phyloP scores from a whole-genome alignment of 2,888 invertebrate genomes.

The Drosophila ochracea region DNA sequence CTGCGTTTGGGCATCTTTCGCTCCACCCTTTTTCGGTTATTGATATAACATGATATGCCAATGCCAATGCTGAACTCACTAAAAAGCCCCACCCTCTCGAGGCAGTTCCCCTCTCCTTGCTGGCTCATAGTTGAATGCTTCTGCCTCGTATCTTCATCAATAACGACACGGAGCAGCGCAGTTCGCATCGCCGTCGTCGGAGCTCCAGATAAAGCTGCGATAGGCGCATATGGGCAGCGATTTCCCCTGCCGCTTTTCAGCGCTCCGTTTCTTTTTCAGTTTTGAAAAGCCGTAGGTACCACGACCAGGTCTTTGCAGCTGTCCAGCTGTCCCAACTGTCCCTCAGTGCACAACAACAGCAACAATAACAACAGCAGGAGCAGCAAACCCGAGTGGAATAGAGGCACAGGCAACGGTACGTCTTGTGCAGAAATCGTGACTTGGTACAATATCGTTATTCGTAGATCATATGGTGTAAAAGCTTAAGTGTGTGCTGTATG shows the following conservation, averaged over 20 bases:
- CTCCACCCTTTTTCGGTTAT: conserved; percentile 85
- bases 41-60: conserved; percentile 84
- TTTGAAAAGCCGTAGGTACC: conserved; percentile 41
- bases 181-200: conserved; percentile 53
- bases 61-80: conserved; percentile 32
- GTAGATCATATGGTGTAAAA: conserved; percentile 82
- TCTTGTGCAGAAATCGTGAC: conserved; percentile 84
- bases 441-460: conserved; percentile 83
- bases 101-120: conserved; percentile 31
- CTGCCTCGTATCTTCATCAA: conserved; percentile 78
- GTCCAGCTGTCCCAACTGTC: conserved; percentile 45
- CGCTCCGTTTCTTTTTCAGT: conserved; percentile 26
- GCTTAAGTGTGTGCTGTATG: conserved; percentile 56
- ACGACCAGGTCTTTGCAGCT: conserved; percentile 18
- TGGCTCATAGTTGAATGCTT: conserved; percentile 46
- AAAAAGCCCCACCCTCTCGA: neutral
- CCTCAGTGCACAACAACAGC: conserved; percentile 24
- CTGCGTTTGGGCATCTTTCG: conserved; percentile 58
- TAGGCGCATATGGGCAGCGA: conserved; percentile 79
- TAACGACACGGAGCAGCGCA: conserved; percentile 68
- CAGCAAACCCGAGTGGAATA: conserved; percentile 29
- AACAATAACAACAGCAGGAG: conserved; percentile 25
- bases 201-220: conserved; percentile 59
- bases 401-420: conserved; percentile 75
- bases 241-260: conserved; percentile 30